Conservation (phyloP, 2,888 invertebrate genomes). For the Cryptophagus acutangulus region DNA sequence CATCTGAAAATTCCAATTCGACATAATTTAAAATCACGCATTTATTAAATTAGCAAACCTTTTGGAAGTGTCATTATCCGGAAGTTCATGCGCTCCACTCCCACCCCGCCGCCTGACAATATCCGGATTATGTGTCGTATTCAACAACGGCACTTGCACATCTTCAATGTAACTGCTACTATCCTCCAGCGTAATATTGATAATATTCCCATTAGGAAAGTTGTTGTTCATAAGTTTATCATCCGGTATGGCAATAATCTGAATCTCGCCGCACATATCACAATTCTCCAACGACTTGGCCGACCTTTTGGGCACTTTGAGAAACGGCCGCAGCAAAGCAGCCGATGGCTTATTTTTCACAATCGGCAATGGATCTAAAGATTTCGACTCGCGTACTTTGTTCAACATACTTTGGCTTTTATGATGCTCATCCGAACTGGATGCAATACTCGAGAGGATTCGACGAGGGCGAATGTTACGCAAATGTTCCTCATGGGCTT, state of each 20-base stretch:
- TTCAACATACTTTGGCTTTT: slow-evolving; percentile 40
- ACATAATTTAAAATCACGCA: neutral
- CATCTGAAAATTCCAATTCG: slow-evolving; percentile 51
- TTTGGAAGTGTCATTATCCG: slow-evolving; percentile 38
- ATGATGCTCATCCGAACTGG: slow-evolving; percentile 55
- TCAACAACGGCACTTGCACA: slow-evolving; percentile 47
- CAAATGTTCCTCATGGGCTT: slow-evolving; percentile 29
- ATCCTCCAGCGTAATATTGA: slow-evolving; percentile 41
- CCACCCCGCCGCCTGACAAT: slow-evolving; percentile 19
- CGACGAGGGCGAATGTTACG: slow-evolving; percentile 43
- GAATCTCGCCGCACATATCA: slow-evolving; percentile 45
- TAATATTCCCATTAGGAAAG: slow-evolving; percentile 53
- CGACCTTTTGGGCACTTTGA: slow-evolving; percentile 36
- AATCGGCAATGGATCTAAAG: slow-evolving; percentile 60
- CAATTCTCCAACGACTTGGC: slow-evolving; percentile 51
- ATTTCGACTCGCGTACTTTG: slow-evolving; percentile 57
- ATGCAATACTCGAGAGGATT: slow-evolving; percentile 62
- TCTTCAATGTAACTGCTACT: slow-evolving; percentile 42
- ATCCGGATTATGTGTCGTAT: slow-evolving; percentile 32
- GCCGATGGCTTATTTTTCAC: slow-evolving; percentile 27
- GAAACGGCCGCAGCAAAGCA: slow-evolving; percentile 20
- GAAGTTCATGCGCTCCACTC: slow-evolving; percentile 41
- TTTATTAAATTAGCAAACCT: slow-evolving; percentile 24
- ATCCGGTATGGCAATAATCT: slow-evolving; percentile 47
- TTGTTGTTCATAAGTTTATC: slow-evolving; percentile 52